Evolutionary conservation across 2,113 vertebrate species (phyloP), one percentile per base, ranked within the genome.

Genomic region (Chaetodon auriga): DNA sequence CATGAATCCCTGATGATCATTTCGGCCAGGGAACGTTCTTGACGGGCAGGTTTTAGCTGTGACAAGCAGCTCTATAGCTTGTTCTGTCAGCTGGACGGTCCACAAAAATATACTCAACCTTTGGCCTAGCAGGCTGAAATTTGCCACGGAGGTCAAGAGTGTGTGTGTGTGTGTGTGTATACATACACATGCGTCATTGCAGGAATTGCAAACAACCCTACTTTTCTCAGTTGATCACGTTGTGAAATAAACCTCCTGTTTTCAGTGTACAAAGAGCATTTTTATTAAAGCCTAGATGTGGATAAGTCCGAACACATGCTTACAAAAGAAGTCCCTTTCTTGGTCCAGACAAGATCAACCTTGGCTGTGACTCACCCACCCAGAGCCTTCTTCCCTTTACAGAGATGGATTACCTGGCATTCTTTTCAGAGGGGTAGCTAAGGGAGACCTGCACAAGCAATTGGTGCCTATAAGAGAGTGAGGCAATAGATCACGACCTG

Each of bases 331-430:
- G 36, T 41, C 12, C 23, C 3, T 14, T 16, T 55, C 18, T 25
- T 41, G 65, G 58, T 70, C 38, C 41, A 58, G 77, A 80, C 3
- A 25, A 54, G 60, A 75, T 64, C 49, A 36, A 45, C 18, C 62
- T 62, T 49, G 18, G 48, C 58, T 61, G 45, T 63, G 62, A 81
- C 61, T 41, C 68, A 38, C 14, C n/a, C 53, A 54, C 15, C 19
- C 51, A 64, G 48, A 36, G 25, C 16, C 46, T 8, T 48, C 57
- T 49, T 72, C 53, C 84, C 65, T n/a, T 38, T n/a, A 63, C 18
- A 62, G 48, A 74, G 68, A 53, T 63, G 8, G 77, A 84, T 73
- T 69, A 84, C 63, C 35, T 7, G 3, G 57, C 8, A 6, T 41
- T 46, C 7, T 30, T 15, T 76, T 41, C 23, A 30, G 19, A 21